Evolutionary conservation across 2,888 invertebrate genomes (phyloP).

Genomic region (Nymphalis c-album): DNA sequence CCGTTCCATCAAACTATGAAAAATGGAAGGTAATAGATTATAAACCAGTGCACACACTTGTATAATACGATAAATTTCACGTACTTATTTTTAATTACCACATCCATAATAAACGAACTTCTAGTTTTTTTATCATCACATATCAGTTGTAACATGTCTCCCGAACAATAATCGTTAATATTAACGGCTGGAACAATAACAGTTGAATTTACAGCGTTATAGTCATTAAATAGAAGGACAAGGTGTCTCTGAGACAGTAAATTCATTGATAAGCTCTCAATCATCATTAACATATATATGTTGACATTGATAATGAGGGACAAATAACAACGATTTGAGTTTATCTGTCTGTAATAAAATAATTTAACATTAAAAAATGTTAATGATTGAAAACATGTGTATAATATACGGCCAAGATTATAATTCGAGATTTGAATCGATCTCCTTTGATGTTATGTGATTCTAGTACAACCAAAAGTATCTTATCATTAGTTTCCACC

Average conservation of each 20-base stretch:
- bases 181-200: constrained; percentile 68
- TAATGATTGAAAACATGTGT: no score
- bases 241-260: constrained; percentile 56
- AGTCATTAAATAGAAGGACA: constrained; percentile 63
- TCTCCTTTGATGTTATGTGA: no score
- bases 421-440: no score
- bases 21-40: no score
- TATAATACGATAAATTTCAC: no score
- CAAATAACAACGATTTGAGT: neutral
- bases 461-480: no score
- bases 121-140: constrained; percentile 45
- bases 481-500: no score
- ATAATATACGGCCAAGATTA: no score
- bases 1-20: no score
- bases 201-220: constrained; percentile 66
- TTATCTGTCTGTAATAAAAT: constrained; percentile 12
- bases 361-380: no score
- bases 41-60: no score
- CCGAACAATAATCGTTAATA: constrained; percentile 66
- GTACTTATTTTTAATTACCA: constrained; percentile 30
- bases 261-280: constrained; percentile 44
- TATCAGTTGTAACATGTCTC: constrained; percentile 55
- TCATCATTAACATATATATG: constrained; percentile 23
- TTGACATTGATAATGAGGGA: neutral
- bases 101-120: constrained; percentile 37